Percentiles rank a stretch among this genome's conserved stretches.
Conservation (phyloP, 2,888 invertebrate species). For the Dimorphilus gyrociliatus region DNA sequence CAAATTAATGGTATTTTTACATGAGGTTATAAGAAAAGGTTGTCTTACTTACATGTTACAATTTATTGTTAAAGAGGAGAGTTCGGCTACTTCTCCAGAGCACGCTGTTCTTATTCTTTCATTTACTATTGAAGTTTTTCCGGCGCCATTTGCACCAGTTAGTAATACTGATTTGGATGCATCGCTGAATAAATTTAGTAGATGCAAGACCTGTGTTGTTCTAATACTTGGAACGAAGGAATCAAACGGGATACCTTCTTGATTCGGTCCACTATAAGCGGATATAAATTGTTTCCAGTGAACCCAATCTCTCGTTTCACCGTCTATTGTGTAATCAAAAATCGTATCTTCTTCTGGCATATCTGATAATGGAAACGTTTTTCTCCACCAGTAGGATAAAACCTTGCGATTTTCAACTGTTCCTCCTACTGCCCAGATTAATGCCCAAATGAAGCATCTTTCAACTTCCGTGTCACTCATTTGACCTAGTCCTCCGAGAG, state of each 20-base stretch:
- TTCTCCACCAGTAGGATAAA: conserved; percentile 32
- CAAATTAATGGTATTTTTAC: too few relatives aligned
- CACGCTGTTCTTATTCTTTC: conserved; percentile 33
- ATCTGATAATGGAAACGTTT: too few relatives aligned
- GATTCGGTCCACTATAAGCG: conserved; percentile 25
- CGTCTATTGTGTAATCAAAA: conserved; percentile 33
- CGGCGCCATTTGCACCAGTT: conserved; percentile 33
- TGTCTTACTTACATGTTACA: conserved; percentile 23
- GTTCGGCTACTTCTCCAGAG: conserved; percentile 36
- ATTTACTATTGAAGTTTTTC: conserved; percentile 31
- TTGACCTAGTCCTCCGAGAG: too few relatives aligned
- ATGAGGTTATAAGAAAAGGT: too few relatives aligned
- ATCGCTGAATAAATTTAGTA: conserved; percentile 31
- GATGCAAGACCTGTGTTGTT: conserved; percentile 23
- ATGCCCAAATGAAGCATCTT: conserved; percentile 30
- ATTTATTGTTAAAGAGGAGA: conserved; percentile 25
- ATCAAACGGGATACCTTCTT: conserved; percentile 29
- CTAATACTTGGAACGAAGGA: conserved; percentile 33
- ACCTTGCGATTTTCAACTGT: conserved; percentile 21
- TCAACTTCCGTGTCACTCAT: conserved; percentile 29
- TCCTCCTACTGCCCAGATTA: conserved; percentile 34
- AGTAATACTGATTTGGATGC: conserved; percentile 30
- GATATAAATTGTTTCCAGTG: conserved; percentile 29
- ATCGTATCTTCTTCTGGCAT: conserved; percentile 30
- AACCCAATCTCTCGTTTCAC: conserved; percentile 28